Conservation (phyloP, 2,888 invertebrate species). For the Trilocha varians region DNA sequence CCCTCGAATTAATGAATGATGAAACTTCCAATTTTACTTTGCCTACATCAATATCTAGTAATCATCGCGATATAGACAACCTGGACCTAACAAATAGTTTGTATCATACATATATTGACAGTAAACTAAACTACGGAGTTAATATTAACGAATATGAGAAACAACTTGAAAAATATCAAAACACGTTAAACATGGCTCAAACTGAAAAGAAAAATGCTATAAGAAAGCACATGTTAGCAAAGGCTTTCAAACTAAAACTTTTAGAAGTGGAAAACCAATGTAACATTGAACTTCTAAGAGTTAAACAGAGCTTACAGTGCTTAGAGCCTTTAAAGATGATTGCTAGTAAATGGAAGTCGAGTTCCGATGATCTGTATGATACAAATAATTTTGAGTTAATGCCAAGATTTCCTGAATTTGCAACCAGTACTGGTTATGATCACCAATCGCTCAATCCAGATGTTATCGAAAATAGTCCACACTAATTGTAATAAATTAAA, state of each 20-base stretch:
- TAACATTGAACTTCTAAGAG: conserved; percentile 55
- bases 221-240: conserved; percentile 60
- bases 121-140: conserved; percentile 48
- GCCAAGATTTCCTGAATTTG: conserved; percentile 47
- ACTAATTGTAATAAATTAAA: not conserved
- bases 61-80: not conserved
- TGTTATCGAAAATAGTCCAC: not conserved
- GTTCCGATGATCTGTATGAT: conserved; percentile 33
- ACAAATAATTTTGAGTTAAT: conserved; percentile 45
- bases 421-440: conserved; percentile 31
- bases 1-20: not conserved
- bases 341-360: conserved; percentile 51
- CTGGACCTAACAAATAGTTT: conserved; percentile 13
- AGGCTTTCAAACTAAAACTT: conserved; percentile 55
- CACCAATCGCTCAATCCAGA: conserved; percentile 18
- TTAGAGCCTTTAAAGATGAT: conserved; percentile 57
- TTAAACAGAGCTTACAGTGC: conserved; percentile 63
- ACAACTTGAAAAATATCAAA: conserved; percentile 58
- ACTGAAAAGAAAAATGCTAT: conserved; percentile 62
- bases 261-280: conserved; percentile 66
- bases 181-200: conserved; percentile 58
- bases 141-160: conserved; percentile 59
- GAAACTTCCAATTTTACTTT: not conserved
- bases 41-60: not conserved
- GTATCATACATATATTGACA: conserved; percentile 41